A percentile compares a stretch with the other conserved stretches of the same genome.
Conservation (phyloP, 2,888 invertebrate genomes). For the Dasysyrphus tricinctus region DNA sequence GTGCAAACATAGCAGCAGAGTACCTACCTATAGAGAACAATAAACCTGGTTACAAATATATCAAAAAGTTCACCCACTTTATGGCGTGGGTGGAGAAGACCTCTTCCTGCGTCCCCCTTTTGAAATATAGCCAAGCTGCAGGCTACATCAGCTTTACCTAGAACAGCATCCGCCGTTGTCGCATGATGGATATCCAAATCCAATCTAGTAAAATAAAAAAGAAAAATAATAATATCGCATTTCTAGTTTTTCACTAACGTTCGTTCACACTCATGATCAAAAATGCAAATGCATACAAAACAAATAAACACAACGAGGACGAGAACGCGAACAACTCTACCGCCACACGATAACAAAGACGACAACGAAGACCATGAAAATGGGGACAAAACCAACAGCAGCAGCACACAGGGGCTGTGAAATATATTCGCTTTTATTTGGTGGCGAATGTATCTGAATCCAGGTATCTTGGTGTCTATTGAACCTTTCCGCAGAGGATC, state of each 20-base stretch:
- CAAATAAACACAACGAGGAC: slow-evolving; percentile 50
- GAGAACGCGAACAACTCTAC: not conserved
- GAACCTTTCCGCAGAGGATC: slow-evolving; percentile 19
- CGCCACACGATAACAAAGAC: not conserved
- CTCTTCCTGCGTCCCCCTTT: not conserved
- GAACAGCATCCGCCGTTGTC: slow-evolving; percentile 56
- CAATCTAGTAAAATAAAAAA: slow-evolving; percentile 69
- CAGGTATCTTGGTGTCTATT: slow-evolving; percentile 23
- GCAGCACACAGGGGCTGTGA: slow-evolving; percentile 7
- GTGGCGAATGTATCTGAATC: slow-evolving; percentile 25
- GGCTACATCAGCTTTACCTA: slow-evolving; percentile 6
- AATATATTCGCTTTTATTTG: slow-evolving; percentile 38
- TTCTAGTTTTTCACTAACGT: slow-evolving; percentile 38
- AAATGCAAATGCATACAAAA: slow-evolving; percentile 67
- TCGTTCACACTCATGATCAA: slow-evolving; percentile 71
- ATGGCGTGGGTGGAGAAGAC: not conserved
- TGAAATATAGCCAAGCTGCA: not conserved
- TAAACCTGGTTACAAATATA: slow-evolving; percentile 22
- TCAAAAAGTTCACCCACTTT: not conserved
- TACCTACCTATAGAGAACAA: not conserved
- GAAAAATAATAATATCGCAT: slow-evolving; percentile 56
- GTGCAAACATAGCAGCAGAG: not conserved
- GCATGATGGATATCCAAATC: slow-evolving; percentile 71
- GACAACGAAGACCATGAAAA: not conserved
- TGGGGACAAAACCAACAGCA: slow-evolving; percentile 1